A percentile compares a stretch with the other conserved stretches of the same genome.
These are phyloP conservation scores for Falcaria lacertinaria DNA, from an alignment of 2,888 invertebrate species.

Conservation along the genomic window DNA sequence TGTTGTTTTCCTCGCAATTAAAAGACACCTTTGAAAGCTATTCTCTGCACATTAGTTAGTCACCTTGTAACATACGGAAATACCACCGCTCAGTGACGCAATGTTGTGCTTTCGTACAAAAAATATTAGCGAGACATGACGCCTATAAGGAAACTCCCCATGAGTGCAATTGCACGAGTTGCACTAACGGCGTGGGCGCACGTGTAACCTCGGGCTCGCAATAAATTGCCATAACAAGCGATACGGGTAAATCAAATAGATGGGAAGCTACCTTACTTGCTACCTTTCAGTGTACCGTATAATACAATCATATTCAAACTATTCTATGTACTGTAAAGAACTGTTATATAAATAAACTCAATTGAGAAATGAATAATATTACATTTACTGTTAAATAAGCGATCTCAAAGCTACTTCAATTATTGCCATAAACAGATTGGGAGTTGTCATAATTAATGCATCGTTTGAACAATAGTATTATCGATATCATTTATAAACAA, in stretches of 20 bases:
- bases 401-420: not conserved
- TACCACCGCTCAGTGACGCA: conserved; percentile 19
- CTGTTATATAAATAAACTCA: too few relatives aligned
- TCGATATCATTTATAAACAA: conserved; percentile 40
- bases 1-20: too few relatives aligned
- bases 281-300: conserved; percentile 14
- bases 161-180: conserved; percentile 48
- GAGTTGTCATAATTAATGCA: conserved; percentile 26
- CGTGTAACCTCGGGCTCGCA: conserved; percentile 53
- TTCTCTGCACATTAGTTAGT: not conserved
- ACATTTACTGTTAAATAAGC: not conserved
- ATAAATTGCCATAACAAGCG: conserved; percentile 25
- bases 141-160: conserved; percentile 32
- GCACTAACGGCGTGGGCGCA: conserved; percentile 43
- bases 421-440: conserved; percentile 27
- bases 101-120: conserved; percentile 19
- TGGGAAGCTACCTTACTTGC: conserved; percentile 18
- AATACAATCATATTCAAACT: too few relatives aligned
- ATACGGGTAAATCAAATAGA: conserved; percentile 12
- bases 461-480: conserved; percentile 38
- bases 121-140: conserved; percentile 21
- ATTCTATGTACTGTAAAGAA: too few relatives aligned
- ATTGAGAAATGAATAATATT: too few relatives aligned
- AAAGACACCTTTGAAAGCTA: not conserved
- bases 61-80: conserved; percentile 23